A percentile compares a stretch with the other conserved stretches of the same genome.
Evolutionary conservation across 2,888 invertebrate genomes (phyloP).

Genomic region (Schrankia costaestrigalis): DNA sequence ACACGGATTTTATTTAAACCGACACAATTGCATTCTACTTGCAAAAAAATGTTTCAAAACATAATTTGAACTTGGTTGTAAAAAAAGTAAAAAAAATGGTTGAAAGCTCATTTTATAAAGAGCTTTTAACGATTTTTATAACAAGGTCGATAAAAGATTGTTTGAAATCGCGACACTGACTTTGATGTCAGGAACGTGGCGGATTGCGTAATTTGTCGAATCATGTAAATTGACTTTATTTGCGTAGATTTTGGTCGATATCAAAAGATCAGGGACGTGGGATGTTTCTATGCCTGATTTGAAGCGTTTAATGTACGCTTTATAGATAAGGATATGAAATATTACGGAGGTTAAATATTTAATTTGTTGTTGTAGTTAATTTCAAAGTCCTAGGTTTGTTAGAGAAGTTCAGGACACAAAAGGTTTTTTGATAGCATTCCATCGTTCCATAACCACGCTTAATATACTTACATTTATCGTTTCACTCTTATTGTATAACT

Average conservation of each 20-base stretch:
- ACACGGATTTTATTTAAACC: constrained; percentile 27
- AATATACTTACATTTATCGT: too few relatives aligned
- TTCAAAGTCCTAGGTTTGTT: too few relatives aligned
- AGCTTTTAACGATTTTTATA: neutral
- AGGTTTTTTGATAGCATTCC: too few relatives aligned
- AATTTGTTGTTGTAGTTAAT: too few relatives aligned
- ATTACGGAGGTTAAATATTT: too few relatives aligned
- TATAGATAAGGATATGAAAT: too few relatives aligned
- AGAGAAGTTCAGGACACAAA: too few relatives aligned
- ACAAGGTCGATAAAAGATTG: constrained; percentile 3
- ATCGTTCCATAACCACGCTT: too few relatives aligned
- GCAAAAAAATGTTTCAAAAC: constrained; percentile 5
- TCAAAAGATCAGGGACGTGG: constrained; percentile 5
- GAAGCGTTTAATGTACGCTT: too few relatives aligned
- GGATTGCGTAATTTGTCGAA: constrained; percentile 16
- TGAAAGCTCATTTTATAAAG: neutral
- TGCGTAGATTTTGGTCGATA: constrained; percentile 23
- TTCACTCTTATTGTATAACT: too few relatives aligned
- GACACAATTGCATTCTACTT: constrained; percentile 8
- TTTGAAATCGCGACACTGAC: neutral
- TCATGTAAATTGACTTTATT: constrained; percentile 33
- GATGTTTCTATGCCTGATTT: constrained; percentile 11
- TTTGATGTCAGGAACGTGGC: constrained; percentile 5
- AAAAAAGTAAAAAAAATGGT: too few relatives aligned
- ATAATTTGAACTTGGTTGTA: constrained; percentile 1